phyloP scores from a whole-genome alignment of 2,113 vertebrate species.

The Trachemys scripta region DNA sequence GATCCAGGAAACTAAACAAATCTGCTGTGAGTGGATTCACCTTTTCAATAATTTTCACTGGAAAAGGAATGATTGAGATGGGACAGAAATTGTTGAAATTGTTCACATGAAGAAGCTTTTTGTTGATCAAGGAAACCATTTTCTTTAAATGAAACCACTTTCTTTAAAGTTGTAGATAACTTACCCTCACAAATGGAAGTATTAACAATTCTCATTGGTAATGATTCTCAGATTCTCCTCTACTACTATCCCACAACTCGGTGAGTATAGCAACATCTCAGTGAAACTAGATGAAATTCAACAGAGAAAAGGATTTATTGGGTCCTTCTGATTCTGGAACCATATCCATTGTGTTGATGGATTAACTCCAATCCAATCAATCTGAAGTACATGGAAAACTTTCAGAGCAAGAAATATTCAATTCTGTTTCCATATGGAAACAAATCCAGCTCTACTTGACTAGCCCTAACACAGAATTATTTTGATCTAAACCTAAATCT shows the following conservation, averaged over 20 bases:
- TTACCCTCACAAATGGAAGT: not conserved
- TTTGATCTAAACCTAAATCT: not conserved
- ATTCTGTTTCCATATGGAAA: not conserved
- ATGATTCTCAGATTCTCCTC: not conserved
- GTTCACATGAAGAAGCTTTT: not conserved
- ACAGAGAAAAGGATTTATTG: slow-evolving; percentile 39
- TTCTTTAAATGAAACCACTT: not conserved
- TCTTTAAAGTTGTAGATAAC: not conserved
- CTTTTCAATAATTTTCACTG: not conserved
- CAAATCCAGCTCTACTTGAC: not conserved
- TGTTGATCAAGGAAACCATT: not conserved
- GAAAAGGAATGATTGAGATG: not conserved
- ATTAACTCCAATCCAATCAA: not conserved
- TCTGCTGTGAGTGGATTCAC: not conserved
- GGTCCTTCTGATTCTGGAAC: not conserved
- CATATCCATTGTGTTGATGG: not conserved
- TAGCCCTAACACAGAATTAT: not conserved
- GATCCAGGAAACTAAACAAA: not conserved
- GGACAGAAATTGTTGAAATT: not conserved
- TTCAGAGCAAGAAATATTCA: not conserved
- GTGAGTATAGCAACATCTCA: not conserved
- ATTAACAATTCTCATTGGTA: not conserved
- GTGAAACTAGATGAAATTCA: not conserved
- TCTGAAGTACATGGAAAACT: not conserved
- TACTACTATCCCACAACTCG: not conserved